Conservation (phyloP, 1,140 invertebrate species). For the Holotrichia oblita region DNA sequence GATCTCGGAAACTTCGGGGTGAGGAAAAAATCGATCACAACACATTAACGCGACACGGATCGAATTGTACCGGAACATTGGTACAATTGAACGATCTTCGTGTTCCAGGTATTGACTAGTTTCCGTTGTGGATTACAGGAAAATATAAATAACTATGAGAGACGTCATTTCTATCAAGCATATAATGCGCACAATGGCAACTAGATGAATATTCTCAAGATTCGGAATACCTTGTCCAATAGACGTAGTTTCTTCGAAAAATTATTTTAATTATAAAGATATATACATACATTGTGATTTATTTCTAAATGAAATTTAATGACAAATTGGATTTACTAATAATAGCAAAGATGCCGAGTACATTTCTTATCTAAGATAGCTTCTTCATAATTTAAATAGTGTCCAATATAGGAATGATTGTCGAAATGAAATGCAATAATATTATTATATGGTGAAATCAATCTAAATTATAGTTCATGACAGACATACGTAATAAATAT, state of each 20-base stretch:
- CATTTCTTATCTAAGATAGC: no score
- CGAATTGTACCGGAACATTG: constrained; percentile 39
- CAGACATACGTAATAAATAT: no score
- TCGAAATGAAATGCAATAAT: no score
- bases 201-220: constrained; percentile 24
- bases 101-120: constrained; percentile 39
- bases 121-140: constrained; percentile 36
- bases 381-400: no score
- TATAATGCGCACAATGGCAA: constrained; percentile 6
- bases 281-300: not conserved
- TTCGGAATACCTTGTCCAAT: not conserved
- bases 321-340: not conserved
- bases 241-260: constrained; percentile 8
- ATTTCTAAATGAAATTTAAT: not conserved
- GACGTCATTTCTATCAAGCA: constrained; percentile 14
- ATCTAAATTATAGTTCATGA: no score
- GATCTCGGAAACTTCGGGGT: constrained; percentile 18
- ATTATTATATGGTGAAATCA: no score
- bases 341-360: no score
- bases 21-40: constrained; percentile 40
- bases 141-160: constrained; percentile 26
- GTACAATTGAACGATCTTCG: constrained; percentile 34
- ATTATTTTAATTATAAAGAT: not conserved
- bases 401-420: no score
- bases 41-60: constrained; percentile 32